Conservation (phyloP, 2,113 vertebrate genomes). For the Emydocephalus ijimae region DNA sequence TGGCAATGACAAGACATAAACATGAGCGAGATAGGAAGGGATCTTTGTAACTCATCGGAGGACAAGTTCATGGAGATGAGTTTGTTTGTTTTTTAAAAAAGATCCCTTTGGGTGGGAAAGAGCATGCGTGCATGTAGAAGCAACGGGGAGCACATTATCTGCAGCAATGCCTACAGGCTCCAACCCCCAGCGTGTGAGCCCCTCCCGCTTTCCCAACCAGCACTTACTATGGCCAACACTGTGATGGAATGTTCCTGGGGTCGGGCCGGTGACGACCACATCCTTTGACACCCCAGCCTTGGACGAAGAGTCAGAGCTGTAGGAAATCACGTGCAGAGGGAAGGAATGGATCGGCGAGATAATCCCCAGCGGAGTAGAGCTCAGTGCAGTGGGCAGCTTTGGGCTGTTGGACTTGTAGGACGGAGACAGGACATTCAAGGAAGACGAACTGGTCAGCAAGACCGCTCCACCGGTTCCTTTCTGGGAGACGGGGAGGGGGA, state of each 20-base stretch:
- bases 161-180: neutral
- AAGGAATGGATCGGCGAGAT: slow-evolving; percentile 74
- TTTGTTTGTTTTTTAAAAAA: slow-evolving; percentile 2
- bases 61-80: neutral
- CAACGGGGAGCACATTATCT: slow-evolving; percentile 14
- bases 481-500: slow-evolving; percentile 28
- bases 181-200: neutral
- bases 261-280: slow-evolving; percentile 76
- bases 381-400: slow-evolving; percentile 72
- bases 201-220: neutral
- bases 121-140: neutral
- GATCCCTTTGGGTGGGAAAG: slow-evolving; percentile 36
- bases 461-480: slow-evolving; percentile 76
- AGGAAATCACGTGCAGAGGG: slow-evolving; percentile 74
- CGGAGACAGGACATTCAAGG: slow-evolving; percentile 75
- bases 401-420: slow-evolving; percentile 74
- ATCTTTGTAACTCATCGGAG: neutral
- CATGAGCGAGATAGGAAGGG: neutral
- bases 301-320: slow-evolving; percentile 70
- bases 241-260: slow-evolving; percentile 79
- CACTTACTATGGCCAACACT: slow-evolving; percentile 81
- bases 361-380: slow-evolving; percentile 68
- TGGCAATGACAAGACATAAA: neutral
- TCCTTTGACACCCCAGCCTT: slow-evolving; percentile 75
- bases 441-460: slow-evolving; percentile 72